Evolutionary conservation across 2,113 vertebrate species (phyloP).

Genomic region (Mirza zaza): DNA sequence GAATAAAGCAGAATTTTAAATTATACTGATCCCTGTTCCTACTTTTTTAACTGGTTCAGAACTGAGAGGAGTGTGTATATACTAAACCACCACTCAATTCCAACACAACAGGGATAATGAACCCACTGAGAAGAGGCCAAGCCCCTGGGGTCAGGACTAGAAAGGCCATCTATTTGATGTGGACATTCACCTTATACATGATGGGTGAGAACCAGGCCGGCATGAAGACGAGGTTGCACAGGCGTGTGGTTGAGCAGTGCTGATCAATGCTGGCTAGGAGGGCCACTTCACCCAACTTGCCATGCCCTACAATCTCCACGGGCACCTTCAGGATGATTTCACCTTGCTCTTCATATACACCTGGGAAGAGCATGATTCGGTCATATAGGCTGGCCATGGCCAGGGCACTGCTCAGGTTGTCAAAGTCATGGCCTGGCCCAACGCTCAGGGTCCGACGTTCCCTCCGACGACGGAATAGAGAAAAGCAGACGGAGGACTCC

Average conservation of each 20-base stretch:
- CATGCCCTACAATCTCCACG: constrained; percentile 89
- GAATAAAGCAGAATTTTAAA: background rate
- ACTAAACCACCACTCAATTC: background rate
- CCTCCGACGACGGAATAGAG: constrained; percentile 88
- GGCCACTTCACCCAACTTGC: constrained; percentile 87
- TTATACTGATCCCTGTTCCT: background rate
- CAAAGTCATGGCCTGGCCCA: constrained; percentile 84
- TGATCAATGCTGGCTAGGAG: constrained; percentile 92
- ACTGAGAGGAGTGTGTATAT: background rate
- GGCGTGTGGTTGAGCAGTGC: constrained; percentile 89
- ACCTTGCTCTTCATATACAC: constrained; percentile 90
- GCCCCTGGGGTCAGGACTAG: background rate
- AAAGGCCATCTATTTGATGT: background rate
- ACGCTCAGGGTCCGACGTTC: constrained; percentile 87
- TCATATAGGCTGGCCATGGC: constrained; percentile 87
- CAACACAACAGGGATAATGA: background rate
- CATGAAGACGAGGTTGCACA: constrained; percentile 92
- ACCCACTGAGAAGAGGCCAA: background rate
- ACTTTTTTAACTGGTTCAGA: constrained; percentile 3
- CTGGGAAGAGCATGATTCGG: constrained; percentile 87
- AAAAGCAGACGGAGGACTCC: constrained; percentile 89
- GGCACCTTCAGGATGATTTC: constrained; percentile 91
- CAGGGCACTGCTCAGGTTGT: constrained; percentile 89
- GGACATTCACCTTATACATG: constrained; percentile 90
- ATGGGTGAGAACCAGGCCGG: constrained; percentile 91